Evolutionary conservation across 2,113 vertebrate species (phyloP).

Genomic region (Periophthalmodon schlosseri): DNA sequence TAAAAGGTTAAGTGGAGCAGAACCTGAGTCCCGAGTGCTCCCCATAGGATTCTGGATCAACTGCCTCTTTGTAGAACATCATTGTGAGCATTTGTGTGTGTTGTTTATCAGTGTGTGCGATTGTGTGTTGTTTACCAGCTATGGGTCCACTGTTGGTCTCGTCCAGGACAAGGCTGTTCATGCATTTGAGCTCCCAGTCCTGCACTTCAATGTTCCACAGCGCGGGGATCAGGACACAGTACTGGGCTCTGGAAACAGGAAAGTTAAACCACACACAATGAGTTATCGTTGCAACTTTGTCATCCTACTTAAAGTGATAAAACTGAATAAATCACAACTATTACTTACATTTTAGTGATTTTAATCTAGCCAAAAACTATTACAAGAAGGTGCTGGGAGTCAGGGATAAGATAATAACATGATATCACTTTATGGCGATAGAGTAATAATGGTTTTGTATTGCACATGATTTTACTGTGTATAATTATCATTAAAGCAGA

Average conservation of each 20-base stretch:
- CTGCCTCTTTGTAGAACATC: constrained; percentile 1
- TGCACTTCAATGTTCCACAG: constrained; percentile 75
- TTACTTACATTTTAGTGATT: no score
- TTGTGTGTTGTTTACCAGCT: constrained; percentile 34
- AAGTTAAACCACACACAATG: neutral
- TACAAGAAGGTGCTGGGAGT: no score
- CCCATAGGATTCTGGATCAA: constrained; percentile 7
- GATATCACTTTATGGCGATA: no score
- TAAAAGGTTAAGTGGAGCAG: constrained; percentile 48
- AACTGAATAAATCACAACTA: no score
- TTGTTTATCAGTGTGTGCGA: no score
- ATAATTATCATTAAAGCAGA: no score
- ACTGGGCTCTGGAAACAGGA: constrained; percentile 59
- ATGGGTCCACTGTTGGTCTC: constrained; percentile 41
- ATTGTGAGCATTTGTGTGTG: constrained; percentile 18
- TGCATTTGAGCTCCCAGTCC: constrained; percentile 77
- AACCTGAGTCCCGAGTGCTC: constrained; percentile 16
- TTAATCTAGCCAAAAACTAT: no score
- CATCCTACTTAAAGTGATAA: neutral
- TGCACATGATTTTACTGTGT: no score
- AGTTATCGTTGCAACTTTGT: neutral
- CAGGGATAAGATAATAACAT: no score
- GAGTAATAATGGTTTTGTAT: no score
- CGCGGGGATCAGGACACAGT: constrained; percentile 68
- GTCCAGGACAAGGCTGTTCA: constrained; percentile 74